These are phyloP conservation scores for Heptranchias perlo DNA, from an alignment of 2,113 vertebrate species.

Conservation along the genomic window DNA sequence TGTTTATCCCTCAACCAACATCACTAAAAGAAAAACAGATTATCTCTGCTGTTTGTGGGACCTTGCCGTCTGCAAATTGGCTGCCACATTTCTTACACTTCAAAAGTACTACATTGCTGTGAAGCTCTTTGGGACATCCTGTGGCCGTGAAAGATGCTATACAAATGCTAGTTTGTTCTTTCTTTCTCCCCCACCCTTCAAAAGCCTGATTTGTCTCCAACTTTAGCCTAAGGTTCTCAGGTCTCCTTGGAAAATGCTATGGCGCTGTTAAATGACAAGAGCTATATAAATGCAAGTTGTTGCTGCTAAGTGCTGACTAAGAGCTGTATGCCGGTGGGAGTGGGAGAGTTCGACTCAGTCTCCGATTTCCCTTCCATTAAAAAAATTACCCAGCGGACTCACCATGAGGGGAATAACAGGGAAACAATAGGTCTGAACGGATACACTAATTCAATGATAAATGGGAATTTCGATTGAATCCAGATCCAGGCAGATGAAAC, in stretches of 20 bases:
- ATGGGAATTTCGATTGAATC: not conserved
- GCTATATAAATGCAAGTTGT: not conserved
- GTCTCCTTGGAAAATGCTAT: not conserved
- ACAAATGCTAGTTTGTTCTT: too few relatives aligned
- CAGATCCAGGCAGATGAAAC: conserved; percentile 7
- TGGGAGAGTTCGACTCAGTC: not conserved
- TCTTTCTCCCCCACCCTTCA: not conserved
- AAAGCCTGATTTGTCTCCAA: not conserved
- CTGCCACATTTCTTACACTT: not conserved
- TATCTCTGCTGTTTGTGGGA: not conserved
- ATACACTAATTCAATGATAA: not conserved
- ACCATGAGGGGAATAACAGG: not conserved
- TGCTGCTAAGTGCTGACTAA: not conserved
- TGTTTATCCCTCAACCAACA: not conserved
- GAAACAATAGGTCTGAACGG: not conserved
- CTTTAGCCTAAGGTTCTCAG: not conserved
- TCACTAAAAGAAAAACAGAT: not conserved
- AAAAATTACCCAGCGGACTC: not conserved
- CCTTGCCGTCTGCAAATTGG: not conserved
- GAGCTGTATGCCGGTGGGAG: not conserved
- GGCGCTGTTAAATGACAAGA: not conserved
- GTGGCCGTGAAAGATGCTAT: too few relatives aligned
- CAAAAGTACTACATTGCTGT: not conserved
- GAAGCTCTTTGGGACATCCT: not conserved
- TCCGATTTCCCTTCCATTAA: not conserved